Percentiles rank a stretch among this genome's conserved stretches.
Evolutionary conservation across 2,888 invertebrate genomes (phyloP).

Genomic region (Rhagium mordax): DNA sequence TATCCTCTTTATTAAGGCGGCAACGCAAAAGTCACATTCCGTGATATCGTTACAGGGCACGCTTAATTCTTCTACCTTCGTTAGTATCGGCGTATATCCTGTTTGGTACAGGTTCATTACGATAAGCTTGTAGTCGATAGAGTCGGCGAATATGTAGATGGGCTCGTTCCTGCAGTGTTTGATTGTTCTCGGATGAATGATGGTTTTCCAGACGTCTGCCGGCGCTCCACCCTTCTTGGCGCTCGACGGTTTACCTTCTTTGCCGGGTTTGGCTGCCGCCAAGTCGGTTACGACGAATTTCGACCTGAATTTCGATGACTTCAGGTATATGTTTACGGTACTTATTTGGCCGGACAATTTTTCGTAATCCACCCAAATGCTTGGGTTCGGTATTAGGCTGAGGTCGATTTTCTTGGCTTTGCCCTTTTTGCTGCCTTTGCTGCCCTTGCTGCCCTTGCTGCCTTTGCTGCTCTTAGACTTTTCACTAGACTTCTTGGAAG

Average conservation of each 20-base stretch:
- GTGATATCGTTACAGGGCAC: not conserved
- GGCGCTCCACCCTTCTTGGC: not conserved
- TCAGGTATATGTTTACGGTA: constrained; percentile 60
- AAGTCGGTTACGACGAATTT: constrained; percentile 58
- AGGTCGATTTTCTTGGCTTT: constrained; percentile 44
- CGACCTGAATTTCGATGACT: constrained; percentile 58
- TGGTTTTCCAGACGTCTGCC: constrained; percentile 40
- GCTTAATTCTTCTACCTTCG: not conserved
- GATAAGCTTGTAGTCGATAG: constrained; percentile 59
- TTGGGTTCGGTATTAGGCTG: constrained; percentile 19
- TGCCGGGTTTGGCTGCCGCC: not conserved
- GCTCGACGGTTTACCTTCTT: not conserved
- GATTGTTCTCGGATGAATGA: constrained; percentile 51
- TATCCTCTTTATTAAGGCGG: constrained; percentile 14
- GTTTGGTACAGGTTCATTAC: constrained; percentile 60
- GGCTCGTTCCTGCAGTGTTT: constrained; percentile 61
- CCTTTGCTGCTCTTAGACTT: constrained; percentile 22
- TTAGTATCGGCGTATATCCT: constrained; percentile 49
- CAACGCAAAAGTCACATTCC: constrained; percentile 21
- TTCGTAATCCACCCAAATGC: constrained; percentile 61
- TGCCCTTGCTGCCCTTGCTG: no score
- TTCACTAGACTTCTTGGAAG: constrained; percentile 8
- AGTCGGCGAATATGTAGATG: constrained; percentile 63
- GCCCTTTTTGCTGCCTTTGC: constrained; percentile 28
- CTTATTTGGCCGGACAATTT: constrained; percentile 55